Base-by-base conservation (phyloP, 2,797 vertebrate species). In the Spondyliosoma cantharus region DNA sequence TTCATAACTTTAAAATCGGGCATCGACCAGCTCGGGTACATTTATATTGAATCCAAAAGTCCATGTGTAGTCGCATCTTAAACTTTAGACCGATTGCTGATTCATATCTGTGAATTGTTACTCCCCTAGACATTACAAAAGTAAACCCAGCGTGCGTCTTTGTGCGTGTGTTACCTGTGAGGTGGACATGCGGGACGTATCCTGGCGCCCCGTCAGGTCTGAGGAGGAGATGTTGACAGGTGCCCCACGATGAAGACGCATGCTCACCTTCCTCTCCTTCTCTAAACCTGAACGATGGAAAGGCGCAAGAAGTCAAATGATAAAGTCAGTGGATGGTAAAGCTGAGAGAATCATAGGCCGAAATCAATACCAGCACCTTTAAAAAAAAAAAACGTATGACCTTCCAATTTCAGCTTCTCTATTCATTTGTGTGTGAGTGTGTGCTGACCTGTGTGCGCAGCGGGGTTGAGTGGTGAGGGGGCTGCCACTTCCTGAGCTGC, bases 251-350 rank as follows among this genome's bases (percentile, higher is more conserved):
- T 99, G 97, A 91, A 98, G 95, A 87, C 97, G 94, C 97, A 98
- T 98, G 94, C 97, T 98, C 91, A 99, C 98, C 94, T 99, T 99
- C 86, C 97, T 95, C 94, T 99, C 98, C 67, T 97, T 94, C 78
- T 98, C 97, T 95, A 97, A 93, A 77, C 98, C 97, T 93, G 62
- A 27, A 24, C 86, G 88, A 64, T 27, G 63, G 12, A 49, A 45
- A 25, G 3, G 5, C 3, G n/a, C 48, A 4, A 24, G 1, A 0
- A 5, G 27, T 48, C 27, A 25, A 43, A 48, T 15, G 37, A 37
- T 11, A 9, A 37, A 37, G 37, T 37, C 9, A 37, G 3, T 11
- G 37, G 37, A 37, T 37, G 37, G 37, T 7, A 37, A 37, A 37
- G 9, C 9, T 11, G 37, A 37, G 37, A 37, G 8, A 37, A 11